These are phyloP conservation scores for Synanceia verrucosa DNA, from an alignment of 2,797 vertebrate genomes.

Conservation along the genomic window DNA sequence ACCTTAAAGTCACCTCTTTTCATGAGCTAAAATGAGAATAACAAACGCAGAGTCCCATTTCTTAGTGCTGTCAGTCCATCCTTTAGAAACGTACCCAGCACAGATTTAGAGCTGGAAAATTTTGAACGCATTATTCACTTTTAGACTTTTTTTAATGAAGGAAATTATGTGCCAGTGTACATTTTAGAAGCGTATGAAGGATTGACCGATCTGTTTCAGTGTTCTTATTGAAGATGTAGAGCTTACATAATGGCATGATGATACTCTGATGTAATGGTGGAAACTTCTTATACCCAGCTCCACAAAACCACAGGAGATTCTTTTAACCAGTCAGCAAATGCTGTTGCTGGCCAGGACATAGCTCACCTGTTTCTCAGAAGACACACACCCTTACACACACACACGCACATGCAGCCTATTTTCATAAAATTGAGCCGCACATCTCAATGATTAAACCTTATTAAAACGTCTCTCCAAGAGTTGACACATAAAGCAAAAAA, in stretches of 20 bases:
- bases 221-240: constrained; percentile 22
- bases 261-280: constrained; percentile 59
- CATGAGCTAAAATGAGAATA: neutral
- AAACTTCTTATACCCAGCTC: constrained; percentile 27
- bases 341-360: neutral
- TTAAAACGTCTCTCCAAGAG: too few species aligned
- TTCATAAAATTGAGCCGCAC: too few species aligned
- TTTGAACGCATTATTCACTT: neutral
- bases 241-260: constrained; percentile 54
- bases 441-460: too few species aligned
- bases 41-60: neutral
- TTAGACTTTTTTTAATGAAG: neutral
- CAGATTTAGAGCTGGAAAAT: neutral
- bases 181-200: neutral
- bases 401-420: neutral
- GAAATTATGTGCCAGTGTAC: neutral
- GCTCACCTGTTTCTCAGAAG: constrained; percentile 31
- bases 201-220: neutral
- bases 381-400: neutral
- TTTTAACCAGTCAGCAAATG: constrained; percentile 11
- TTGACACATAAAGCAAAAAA: too few species aligned
- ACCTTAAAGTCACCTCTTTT: neutral
- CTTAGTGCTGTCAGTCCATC: neutral
- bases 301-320: constrained; percentile 39
- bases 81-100: too few species aligned